These are phyloP conservation scores for Anthonomus grandis DNA, from an alignment of 1,140 invertebrate species.

Conservation along the genomic window DNA sequence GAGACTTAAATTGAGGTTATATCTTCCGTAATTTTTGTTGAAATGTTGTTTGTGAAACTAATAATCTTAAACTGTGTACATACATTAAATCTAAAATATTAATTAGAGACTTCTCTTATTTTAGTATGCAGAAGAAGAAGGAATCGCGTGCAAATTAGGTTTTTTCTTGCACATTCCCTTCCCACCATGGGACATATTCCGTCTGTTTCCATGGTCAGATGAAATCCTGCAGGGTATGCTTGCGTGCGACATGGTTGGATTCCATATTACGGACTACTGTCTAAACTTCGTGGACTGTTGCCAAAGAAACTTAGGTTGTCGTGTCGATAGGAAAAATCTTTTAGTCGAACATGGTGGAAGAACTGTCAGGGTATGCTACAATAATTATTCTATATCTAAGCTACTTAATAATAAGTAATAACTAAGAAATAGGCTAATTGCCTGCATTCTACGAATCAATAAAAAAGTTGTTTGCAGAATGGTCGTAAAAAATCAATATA, in stretches of 20 bases:
- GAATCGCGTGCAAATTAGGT: conserved; percentile 73
- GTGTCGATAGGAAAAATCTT: conserved; percentile 82
- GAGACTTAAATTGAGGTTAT: too few species aligned
- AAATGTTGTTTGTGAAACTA: too few species aligned
- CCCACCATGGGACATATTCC: conserved; percentile 88
- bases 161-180: conserved; percentile 93
- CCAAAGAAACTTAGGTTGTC: conserved; percentile 79
- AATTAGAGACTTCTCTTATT: conserved; percentile 27
- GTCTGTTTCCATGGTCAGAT: conserved; percentile 86
- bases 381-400: too few species aligned
- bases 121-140: conserved; percentile 72
- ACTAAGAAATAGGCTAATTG: too few species aligned
- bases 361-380: conserved; percentile 75
- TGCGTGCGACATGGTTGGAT: conserved; percentile 87
- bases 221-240: conserved; percentile 88
- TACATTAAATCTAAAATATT: too few species aligned
- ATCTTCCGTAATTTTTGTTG: too few species aligned
- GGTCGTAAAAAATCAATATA: too few species aligned
- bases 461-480: too few species aligned
- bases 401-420: too few species aligned
- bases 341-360: conserved; percentile 83
- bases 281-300: conserved; percentile 90
- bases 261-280: conserved; percentile 89
- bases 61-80: too few species aligned
- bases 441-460: too few species aligned